phyloP scores from a whole-genome alignment of 2,113 vertebrate species.

The Pomatorhinus ruficollis region DNA sequence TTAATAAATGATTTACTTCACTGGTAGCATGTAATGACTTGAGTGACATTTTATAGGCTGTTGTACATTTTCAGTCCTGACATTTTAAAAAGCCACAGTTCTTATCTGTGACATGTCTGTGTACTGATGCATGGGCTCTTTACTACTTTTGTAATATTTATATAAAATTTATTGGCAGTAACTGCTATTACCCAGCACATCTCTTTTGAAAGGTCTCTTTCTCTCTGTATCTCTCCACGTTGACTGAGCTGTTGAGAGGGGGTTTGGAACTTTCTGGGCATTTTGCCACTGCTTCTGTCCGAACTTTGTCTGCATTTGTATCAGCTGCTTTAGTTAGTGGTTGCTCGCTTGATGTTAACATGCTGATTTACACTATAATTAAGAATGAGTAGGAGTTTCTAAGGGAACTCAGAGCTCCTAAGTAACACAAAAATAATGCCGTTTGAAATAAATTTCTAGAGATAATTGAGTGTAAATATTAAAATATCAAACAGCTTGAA shows the following conservation, averaged over 20 bases:
- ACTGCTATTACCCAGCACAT: neutral
- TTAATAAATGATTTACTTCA: neutral
- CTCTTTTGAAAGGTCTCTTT: neutral
- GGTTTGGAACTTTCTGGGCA: neutral
- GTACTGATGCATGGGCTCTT: slow-evolving; percentile 4
- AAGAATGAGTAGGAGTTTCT: slow-evolving; percentile 13
- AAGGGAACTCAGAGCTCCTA: neutral
- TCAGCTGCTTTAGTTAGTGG: neutral
- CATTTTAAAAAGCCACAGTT: slow-evolving; percentile 37
- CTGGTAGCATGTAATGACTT: neutral
- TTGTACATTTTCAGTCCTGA: slow-evolving; percentile 23
- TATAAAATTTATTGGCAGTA: neutral
- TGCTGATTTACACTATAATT: slow-evolving; percentile 27
- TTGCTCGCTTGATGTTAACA: neutral
- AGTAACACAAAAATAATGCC: slow-evolving; percentile 18
- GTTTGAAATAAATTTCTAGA: neutral
- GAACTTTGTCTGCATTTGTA: neutral
- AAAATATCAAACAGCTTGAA: neutral
- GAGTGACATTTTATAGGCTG: slow-evolving; percentile 5
- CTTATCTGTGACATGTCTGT: slow-evolving; percentile 10
- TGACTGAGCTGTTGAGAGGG: neutral
- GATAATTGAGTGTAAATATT: slow-evolving; percentile 12
- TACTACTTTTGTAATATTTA: slow-evolving; percentile 7
- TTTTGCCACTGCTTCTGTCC: slow-evolving; percentile 30
- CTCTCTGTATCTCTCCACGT: neutral